Conservation (phyloP, 2,113 vertebrate genomes). For the human region DNA sequence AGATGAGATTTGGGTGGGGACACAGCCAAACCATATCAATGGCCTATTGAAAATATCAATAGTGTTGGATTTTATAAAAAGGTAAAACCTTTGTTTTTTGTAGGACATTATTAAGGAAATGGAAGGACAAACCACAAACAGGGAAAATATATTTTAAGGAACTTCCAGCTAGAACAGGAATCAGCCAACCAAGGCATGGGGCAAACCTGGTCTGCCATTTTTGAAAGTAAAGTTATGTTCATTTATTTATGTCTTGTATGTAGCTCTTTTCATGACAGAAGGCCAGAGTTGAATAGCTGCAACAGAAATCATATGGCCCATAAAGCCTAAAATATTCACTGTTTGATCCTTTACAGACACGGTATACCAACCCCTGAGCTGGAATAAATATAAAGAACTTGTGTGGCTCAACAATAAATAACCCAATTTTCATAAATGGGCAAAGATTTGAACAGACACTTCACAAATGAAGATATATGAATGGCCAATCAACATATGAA, state of each 20-base stretch:
- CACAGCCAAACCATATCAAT: no score
- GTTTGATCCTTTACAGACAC: background rate
- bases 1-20: no score
- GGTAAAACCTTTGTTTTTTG: background rate
- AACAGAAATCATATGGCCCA: no score
- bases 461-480: no score
- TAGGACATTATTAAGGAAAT: no score
- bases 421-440: background rate
- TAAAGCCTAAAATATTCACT: no score
- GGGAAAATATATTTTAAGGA: background rate
- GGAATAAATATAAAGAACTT: background rate
- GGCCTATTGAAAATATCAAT: background rate
- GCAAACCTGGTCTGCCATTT: background rate
- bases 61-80: slow-evolving; percentile 20
- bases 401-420: background rate
- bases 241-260: no score
- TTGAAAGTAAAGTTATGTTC: background rate
- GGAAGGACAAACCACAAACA: no score
- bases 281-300: no score
- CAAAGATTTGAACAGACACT: no score
- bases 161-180: background rate
- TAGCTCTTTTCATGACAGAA: no score
- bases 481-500: background rate
- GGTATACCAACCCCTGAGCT: background rate
- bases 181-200: background rate